phyloP scores from a whole-genome alignment of 1,140 invertebrate species.

The Leguminivora glycinivorella region DNA sequence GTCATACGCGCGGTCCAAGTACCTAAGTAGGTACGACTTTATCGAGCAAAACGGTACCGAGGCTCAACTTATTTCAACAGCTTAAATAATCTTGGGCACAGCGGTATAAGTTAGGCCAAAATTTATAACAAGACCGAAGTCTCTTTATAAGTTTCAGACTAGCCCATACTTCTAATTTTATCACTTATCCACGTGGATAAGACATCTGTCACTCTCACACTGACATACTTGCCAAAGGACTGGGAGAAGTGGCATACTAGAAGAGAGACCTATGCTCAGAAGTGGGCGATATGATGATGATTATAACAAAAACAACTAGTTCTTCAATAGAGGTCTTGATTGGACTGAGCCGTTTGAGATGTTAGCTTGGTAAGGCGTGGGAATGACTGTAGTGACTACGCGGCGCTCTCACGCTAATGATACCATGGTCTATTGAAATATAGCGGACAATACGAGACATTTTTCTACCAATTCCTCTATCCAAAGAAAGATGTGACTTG shows the following conservation, averaged over 20 bases:
- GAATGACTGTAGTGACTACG: background rate
- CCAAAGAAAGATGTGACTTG: no score
- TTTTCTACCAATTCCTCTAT: no score
- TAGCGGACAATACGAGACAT: background rate
- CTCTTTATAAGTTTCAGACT: no score
- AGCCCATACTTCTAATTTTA: no score
- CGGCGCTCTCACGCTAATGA: conserved; percentile 14
- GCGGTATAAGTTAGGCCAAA: no score
- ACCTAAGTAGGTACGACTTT: conserved; percentile 5
- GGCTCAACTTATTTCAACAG: background rate
- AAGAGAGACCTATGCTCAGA: no score
- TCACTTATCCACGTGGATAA: no score
- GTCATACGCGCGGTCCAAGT: background rate
- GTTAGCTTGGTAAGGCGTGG: background rate
- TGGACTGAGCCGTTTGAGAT: background rate
- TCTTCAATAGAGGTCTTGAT: background rate
- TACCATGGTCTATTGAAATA: background rate
- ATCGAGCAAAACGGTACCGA: background rate
- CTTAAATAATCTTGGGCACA: background rate
- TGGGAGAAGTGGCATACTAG: no score
- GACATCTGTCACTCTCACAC: no score
- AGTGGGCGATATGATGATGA: no score
- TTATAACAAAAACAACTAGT: background rate
- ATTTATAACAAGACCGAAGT: no score
- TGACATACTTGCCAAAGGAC: no score